Conservation (phyloP, 30 jellyfish, hydroid and myxozoan genomes). For the Sanderia malayensis region DNA sequence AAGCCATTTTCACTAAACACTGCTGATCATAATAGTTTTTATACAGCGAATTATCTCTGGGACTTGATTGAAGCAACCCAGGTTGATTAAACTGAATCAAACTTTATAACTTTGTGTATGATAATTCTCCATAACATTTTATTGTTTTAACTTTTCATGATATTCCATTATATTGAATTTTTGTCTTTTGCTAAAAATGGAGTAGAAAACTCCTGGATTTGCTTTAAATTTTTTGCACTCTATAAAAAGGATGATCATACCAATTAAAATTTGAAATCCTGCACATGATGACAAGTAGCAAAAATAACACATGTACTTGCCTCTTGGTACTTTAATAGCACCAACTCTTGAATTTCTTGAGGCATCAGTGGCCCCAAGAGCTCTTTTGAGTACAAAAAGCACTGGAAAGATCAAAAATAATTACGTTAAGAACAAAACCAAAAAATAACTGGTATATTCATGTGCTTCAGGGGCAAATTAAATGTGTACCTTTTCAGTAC, state of each 20-base stretch:
- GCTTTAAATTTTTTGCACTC: too few relatives aligned
- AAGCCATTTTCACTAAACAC: constrained; percentile 67
- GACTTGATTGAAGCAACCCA: constrained; percentile 49
- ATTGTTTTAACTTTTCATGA: too few relatives aligned
- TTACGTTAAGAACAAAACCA: not conserved
- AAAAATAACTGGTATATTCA: not conserved
- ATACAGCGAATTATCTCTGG: constrained; percentile 68
- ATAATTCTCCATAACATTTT: too few relatives aligned
- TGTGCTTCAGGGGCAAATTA: not conserved
- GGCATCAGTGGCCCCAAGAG: constrained; percentile 76
- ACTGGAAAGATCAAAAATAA: constrained; percentile 16
- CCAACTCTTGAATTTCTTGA: constrained; percentile 56
- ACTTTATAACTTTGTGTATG: too few relatives aligned
- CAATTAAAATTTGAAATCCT: too few relatives aligned
- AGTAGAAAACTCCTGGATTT: too few relatives aligned
- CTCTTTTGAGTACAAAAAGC: constrained; percentile 41
- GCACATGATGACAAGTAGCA: too few relatives aligned
- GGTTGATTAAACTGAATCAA: too few relatives aligned
- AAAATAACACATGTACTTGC: too few relatives aligned
- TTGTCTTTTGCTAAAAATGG: too few relatives aligned
- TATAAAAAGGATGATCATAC: too few relatives aligned
- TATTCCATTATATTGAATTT: too few relatives aligned
- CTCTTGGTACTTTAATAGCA: constrained; percentile 53
- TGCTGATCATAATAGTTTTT: constrained; percentile 41
- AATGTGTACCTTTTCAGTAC: constrained; percentile 47